phyloP scores from a whole-genome alignment of 30 jellyfish, hydroid and myxozoan species.

The Aurelia coerulea region DNA sequence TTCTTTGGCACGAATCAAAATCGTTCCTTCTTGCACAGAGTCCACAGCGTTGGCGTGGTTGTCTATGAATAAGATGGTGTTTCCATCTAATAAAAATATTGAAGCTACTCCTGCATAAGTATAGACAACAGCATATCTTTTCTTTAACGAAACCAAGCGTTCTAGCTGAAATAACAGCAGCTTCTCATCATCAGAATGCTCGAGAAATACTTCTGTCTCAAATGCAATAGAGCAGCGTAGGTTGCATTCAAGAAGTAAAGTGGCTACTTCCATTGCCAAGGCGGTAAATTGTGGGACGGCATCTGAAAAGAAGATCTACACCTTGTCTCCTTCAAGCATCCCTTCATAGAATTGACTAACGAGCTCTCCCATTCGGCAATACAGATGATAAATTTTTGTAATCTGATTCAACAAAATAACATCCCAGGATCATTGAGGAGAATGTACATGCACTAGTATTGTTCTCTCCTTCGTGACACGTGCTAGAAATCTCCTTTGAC shows the following conservation, averaged over 20 bases:
- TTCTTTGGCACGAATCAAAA: neutral
- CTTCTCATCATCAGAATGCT: slow-evolving; percentile 6
- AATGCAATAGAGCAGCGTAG: slow-evolving; percentile 13
- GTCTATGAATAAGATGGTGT: slow-evolving; percentile 10
- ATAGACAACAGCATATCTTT: neutral
- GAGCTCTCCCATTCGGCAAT: too few relatives aligned
- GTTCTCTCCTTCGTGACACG: neutral
- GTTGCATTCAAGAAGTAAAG: neutral
- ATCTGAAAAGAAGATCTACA: neutral
- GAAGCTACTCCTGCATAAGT: neutral
- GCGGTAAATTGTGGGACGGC: slow-evolving; percentile 1
- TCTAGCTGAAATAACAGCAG: slow-evolving; percentile 1
- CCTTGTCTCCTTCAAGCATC: slow-evolving; percentile 11
- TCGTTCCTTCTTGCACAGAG: neutral
- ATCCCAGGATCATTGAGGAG: too few relatives aligned
- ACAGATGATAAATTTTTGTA: too few relatives aligned
- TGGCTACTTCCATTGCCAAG: slow-evolving; percentile 1
- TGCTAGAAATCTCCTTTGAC: neutral
- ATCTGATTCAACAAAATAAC: too few relatives aligned
- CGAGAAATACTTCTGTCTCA: slow-evolving; percentile 6
- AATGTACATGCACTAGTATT: too few relatives aligned
- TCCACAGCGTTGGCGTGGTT: slow-evolving; percentile 19
- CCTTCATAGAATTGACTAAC: too few relatives aligned
- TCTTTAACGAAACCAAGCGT: neutral
- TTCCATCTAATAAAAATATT: slow-evolving; percentile 2